These are phyloP conservation scores for Prostheceraeus crozeri DNA, from an alignment of 2,888 invertebrate genomes.

Conservation along the genomic window DNA sequence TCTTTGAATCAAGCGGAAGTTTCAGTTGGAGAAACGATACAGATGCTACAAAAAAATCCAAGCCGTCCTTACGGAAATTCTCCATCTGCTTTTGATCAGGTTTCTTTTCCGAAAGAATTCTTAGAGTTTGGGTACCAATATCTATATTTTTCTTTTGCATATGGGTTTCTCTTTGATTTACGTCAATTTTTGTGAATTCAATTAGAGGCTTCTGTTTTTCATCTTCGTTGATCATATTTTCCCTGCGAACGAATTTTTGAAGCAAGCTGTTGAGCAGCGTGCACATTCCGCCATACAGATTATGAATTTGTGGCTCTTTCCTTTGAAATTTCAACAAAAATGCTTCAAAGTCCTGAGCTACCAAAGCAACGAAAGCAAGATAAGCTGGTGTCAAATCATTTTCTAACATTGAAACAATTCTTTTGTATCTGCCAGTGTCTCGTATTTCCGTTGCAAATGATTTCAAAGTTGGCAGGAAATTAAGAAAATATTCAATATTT, in stretches of 20 bases:
- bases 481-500: conserved; percentile 11
- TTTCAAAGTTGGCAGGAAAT: conserved; percentile 15
- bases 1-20: neutral
- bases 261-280: neutral
- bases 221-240: too few relatives aligned
- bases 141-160: neutral
- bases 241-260: conserved; percentile 6
- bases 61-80: neutral
- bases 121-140: neutral
- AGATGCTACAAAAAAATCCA: conserved; percentile 11
- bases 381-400: conserved; percentile 3
- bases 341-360: neutral
- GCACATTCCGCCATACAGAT: conserved; percentile 6
- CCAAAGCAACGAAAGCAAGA: neutral
- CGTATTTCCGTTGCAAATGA: neutral
- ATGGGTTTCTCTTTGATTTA: neutral
- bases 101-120: neutral
- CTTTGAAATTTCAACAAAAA: conserved; percentile 6
- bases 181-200: conserved; percentile 7
- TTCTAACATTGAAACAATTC: conserved; percentile 5
- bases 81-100: neutral
- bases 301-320: conserved; percentile 7
- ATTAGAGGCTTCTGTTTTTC: conserved; percentile 8
- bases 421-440: conserved; percentile 6
- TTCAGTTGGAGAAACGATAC: conserved; percentile 1